Evolutionary conservation across 2,888 invertebrate genomes (phyloP).

Genomic region (Drosophila acutilabella): DNA sequence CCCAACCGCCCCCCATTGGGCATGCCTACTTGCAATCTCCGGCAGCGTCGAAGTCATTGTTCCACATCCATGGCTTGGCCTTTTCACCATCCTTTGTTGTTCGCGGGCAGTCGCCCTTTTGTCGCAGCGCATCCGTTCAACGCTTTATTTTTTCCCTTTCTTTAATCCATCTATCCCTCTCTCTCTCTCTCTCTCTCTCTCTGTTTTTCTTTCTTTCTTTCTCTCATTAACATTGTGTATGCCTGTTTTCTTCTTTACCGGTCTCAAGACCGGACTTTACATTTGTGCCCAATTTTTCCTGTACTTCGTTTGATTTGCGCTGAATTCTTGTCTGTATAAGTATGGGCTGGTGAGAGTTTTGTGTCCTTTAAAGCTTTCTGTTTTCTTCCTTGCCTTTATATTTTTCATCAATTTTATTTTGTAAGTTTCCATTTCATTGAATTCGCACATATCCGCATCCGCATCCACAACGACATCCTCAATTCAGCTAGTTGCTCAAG

Average conservation of each 20-base stretch:
- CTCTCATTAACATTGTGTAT: neutral
- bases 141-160: constrained; percentile 36
- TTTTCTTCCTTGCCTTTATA: constrained; percentile 30
- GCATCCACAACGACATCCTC: constrained; percentile 50
- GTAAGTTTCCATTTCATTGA: constrained; percentile 82
- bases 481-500: constrained; percentile 69
- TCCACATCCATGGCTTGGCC: constrained; percentile 64
- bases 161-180: neutral
- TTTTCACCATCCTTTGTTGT: constrained; percentile 75
- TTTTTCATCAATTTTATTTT: constrained; percentile 73
- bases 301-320: constrained; percentile 75
- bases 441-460: constrained; percentile 77
- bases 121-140: constrained; percentile 63
- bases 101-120: constrained; percentile 59
- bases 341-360: constrained; percentile 18
- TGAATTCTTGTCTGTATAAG: constrained; percentile 62
- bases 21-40: constrained; percentile 58
- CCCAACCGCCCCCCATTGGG: constrained; percentile 24
- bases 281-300: constrained; percentile 70
- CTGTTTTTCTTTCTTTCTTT: neutral
- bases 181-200: neutral
- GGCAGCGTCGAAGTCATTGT: constrained; percentile 74
- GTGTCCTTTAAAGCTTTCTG: constrained; percentile 69
- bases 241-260: constrained; percentile 23
- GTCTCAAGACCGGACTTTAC: constrained; percentile 49